These are phyloP conservation scores for Pedicia rivosa DNA, from an alignment of 2,888 invertebrate species.

Conservation along the genomic window DNA sequence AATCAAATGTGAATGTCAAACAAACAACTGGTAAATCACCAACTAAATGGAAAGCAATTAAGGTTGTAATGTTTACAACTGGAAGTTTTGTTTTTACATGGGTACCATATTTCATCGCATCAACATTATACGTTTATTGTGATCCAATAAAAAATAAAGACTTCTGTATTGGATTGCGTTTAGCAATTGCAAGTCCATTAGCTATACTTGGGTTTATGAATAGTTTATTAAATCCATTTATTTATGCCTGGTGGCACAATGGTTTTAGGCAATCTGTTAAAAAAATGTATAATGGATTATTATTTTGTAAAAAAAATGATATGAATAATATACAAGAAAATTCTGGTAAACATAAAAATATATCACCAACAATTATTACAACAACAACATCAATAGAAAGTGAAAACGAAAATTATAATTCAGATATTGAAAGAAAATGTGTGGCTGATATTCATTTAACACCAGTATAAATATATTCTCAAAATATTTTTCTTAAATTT, in stretches of 20 bases:
- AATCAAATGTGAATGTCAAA: constrained; percentile 8
- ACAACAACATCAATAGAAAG: neutral
- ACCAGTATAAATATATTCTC: too few relatives aligned
- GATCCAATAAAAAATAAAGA: constrained; percentile 31
- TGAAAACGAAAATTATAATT: neutral
- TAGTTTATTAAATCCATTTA: constrained; percentile 44
- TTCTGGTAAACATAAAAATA: neutral
- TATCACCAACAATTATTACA: neutral
- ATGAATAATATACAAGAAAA: neutral
- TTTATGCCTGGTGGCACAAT: constrained; percentile 57
- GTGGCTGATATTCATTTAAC: too few relatives aligned
- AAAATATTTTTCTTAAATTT: too few relatives aligned
- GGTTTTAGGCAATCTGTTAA: constrained; percentile 34
- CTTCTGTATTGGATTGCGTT: constrained; percentile 33
- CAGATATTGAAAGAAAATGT: neutral
- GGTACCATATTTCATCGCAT: constrained; percentile 43
- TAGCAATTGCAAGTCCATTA: constrained; percentile 39
- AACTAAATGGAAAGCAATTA: constrained; percentile 43
- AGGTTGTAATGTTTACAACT: constrained; percentile 43
- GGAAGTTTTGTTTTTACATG: constrained; percentile 44
- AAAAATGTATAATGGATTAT: constrained; percentile 11
- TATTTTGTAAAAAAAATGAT: neutral
- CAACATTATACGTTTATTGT: constrained; percentile 37
- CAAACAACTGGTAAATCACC: constrained; percentile 23
- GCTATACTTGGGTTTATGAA: constrained; percentile 43